Evolutionary conservation across 2,888 invertebrate species (phyloP).

Genomic region (Cephalotes varians): DNA sequence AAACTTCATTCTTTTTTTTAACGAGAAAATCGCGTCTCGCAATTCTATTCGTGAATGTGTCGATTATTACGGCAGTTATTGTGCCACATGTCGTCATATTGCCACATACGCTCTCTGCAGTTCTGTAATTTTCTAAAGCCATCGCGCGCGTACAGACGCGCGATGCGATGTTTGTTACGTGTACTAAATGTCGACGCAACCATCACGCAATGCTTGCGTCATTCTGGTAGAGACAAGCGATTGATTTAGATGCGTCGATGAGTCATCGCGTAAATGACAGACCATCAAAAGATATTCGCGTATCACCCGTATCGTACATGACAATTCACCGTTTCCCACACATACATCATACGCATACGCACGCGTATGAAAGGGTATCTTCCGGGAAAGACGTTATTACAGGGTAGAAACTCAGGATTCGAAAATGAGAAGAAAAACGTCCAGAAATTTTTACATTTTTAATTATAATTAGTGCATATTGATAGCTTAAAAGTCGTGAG

Average conservation of each 20-base stretch:
- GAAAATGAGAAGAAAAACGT: not conserved
- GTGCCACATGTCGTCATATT: conserved; percentile 40
- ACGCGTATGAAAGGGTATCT: too few species aligned
- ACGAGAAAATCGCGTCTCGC: not conserved
- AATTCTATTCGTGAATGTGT: conserved; percentile 28
- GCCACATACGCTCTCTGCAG: conserved; percentile 42
- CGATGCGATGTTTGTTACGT: conserved; percentile 47
- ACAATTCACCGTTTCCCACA: conserved; percentile 17
- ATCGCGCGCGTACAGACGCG: conserved; percentile 26
- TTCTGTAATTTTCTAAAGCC: conserved; percentile 52
- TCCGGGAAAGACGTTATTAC: not conserved
- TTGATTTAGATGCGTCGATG: conserved; percentile 53
- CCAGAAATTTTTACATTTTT: not conserved
- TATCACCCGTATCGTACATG: conserved; percentile 25
- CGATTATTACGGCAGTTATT: conserved; percentile 42
- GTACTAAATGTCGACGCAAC: conserved; percentile 52
- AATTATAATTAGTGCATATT: not conserved
- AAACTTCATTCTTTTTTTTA: not conserved
- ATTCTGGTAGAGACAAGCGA: conserved; percentile 51
- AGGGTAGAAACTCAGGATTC: not conserved
- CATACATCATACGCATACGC: too few species aligned
- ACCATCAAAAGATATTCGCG: conserved; percentile 45
- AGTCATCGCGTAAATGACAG: conserved; percentile 43
- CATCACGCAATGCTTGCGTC: conserved; percentile 51
- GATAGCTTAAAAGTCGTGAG: not conserved